Evolutionary conservation across 1,140 invertebrate genomes (phyloP).

Genomic region (Chlorops oryzae): DNA sequence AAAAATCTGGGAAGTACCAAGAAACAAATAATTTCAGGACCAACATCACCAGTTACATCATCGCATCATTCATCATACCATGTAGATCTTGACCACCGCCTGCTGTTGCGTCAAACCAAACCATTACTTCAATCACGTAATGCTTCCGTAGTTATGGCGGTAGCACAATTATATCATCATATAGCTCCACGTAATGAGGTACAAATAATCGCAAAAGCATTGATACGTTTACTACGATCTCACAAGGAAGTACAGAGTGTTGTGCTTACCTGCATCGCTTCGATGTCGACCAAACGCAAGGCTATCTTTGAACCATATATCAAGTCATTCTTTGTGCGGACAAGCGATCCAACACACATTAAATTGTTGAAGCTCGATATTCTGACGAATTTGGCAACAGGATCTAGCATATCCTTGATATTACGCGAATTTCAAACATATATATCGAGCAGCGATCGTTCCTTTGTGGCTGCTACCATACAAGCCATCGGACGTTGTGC

Average conservation of each 20-base stretch:
- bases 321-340: slow-evolving; percentile 96
- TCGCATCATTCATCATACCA: slow-evolving; percentile 48
- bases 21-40: slow-evolving; percentile 14
- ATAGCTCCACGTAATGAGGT: slow-evolving; percentile 85
- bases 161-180: slow-evolving; percentile 94
- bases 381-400: slow-evolving; percentile 91
- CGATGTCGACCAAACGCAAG: slow-evolving; percentile 80
- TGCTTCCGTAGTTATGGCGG: slow-evolving; percentile 93
- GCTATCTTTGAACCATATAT: slow-evolving; percentile 96
- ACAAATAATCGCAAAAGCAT: slow-evolving; percentile 79
- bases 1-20: slow-evolving; percentile 14
- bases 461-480: slow-evolving; percentile 95
- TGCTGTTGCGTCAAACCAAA: slow-evolving; percentile 85
- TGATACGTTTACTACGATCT: slow-evolving; percentile 86
- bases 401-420: slow-evolving; percentile 90
- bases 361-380: slow-evolving; percentile 98
- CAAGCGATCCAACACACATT: slow-evolving; percentile 92
- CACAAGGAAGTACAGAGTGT: slow-evolving; percentile 95
- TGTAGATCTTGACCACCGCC: slow-evolving; percentile 85
- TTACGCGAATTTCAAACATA: slow-evolving; percentile 96
- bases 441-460: slow-evolving; percentile 86
- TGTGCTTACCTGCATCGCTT: slow-evolving; percentile 92
- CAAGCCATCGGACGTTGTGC: slow-evolving; percentile 94
- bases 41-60: slow-evolving; percentile 11
- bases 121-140: slow-evolving; percentile 94